Evolutionary conservation across 2,888 invertebrate genomes (phyloP), one percentile per base, ranked within the genome.

Genomic region (Blomia tropicalis): DNA sequence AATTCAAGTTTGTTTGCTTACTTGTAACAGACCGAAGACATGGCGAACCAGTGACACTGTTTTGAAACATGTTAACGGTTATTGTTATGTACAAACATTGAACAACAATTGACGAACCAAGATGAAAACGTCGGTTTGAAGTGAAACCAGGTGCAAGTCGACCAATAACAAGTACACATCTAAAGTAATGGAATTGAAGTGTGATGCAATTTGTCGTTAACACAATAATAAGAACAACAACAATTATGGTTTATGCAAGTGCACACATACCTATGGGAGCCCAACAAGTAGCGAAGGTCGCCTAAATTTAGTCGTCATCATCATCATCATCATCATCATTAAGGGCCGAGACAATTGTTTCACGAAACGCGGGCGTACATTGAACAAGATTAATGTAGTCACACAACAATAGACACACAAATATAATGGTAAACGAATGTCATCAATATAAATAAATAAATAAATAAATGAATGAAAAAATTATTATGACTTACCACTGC

Each of bases 21-120:
- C 56, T 56, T 56, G 56, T 56, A 56, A 32, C 56, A 56, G 23
- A 56, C 56, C 4, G 56, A 56, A 22, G 56, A 56, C 56, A 56
- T 56, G 22, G 56, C 56, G 19, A 56, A 56, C 56, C 56, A 56
- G 23, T 56, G 56, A 29, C 56, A 56, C 56, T 56, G 11, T 51
- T 7, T 58, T 7, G 31, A 5, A 32, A 7, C 31, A 3, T 22
- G 58, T 58, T 3, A 31, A 11, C 23, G 19, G 23, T 14, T 7
- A 4, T 11, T 11, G 30, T 14, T 14, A 56, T 7, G 56, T 17
- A 41, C 14, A 41, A 47, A 47, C 11, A 19, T 22, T 19, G 19
- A 7, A 14, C 51, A 11, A 19, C 7, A 47, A 47, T 11, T 19
- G 17, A 32, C 56, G 22, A 3, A 56, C 56, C 31, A 56, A 25